Evolutionary conservation across 2,797 vertebrate genomes (phyloP), one percentile per base, ranked within the genome.

Genomic region (Sebastes diploproa): DNA sequence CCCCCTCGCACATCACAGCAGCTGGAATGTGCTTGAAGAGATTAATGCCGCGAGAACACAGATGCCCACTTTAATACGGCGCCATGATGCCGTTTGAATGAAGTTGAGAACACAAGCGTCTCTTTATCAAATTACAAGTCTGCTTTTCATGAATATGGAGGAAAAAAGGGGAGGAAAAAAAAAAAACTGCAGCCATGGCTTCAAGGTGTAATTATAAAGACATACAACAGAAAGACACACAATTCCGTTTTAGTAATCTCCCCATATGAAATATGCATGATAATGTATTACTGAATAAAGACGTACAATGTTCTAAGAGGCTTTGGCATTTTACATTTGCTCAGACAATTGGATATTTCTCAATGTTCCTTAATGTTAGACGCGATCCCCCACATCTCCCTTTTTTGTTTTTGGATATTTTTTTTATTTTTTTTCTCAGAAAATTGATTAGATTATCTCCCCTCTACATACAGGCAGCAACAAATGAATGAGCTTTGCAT

Each of bases 131-230:
- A 98, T 99, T 99, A 99, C 98, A 99, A 98, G 97, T 98, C 97
- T 96, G 97, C 97, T 98, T 99, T 99, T 99, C 97, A 99, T 99
- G 98, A 99, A 98, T 99, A 98, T 98, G 97, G 97, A 97, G 96
- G 96, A 88, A 95, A 95, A 96, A 96, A 96, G 94, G 95, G 32
- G 75, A 72, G 55, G 46, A 22, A 75, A 75, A 97, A 96, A 87
- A 87, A 65, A 16, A 42, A 87, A 65, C 23, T 92, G 27, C 96
- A 95, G 96, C 97, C 96, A 96, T 98, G 97, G 97, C 98, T 99
- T 98, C 97, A 98, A 99, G 98, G 98, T 99, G 97, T 99, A 98
- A 99, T 98, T 99, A 99, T 98, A 97, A 99, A 99, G 97, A 97
- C 97, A 96, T 97, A 98, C 97, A 98, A 97, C 96, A 98, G 96